Conservation (phyloP, 2,797 vertebrate species). For the Hirundo rustica region DNA sequence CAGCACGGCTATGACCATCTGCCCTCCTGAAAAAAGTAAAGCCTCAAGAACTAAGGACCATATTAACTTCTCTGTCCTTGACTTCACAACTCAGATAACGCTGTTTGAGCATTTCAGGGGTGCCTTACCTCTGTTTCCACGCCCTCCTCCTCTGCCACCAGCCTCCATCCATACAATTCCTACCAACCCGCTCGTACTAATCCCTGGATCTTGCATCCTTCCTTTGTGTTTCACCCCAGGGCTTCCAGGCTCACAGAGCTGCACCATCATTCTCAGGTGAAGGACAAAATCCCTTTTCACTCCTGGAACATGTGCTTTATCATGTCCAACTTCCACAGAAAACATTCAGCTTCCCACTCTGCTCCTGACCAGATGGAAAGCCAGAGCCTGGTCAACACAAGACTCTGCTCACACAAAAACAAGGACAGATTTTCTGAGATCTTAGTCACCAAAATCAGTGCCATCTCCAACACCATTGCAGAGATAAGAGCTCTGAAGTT, state of each 20-base stretch:
- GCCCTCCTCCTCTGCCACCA: neutral
- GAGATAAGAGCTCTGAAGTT: neutral
- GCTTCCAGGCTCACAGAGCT: neutral
- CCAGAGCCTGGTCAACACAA: neutral
- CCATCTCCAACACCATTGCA: neutral
- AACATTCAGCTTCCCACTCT: neutral
- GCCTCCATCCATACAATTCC: neutral
- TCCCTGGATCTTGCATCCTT: neutral
- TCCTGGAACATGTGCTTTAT: neutral
- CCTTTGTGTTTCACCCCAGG: no score
- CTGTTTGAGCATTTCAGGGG: neutral
- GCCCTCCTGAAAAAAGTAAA: neutral
- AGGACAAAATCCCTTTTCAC: neutral
- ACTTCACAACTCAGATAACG: neutral
- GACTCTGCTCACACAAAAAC: neutral
- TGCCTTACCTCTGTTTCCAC: neutral
- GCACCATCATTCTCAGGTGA: neutral
- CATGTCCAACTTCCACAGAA: neutral
- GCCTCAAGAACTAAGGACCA: neutral
- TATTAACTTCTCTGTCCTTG: neutral
- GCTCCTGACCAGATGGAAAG: neutral
- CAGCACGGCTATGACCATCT: neutral
- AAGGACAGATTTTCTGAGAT: neutral
- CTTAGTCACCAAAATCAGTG: neutral
- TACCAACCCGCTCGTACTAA: neutral